Base-by-base conservation (phyloP, 2,888 invertebrate species). In the Ephialtes manifestator region DNA sequence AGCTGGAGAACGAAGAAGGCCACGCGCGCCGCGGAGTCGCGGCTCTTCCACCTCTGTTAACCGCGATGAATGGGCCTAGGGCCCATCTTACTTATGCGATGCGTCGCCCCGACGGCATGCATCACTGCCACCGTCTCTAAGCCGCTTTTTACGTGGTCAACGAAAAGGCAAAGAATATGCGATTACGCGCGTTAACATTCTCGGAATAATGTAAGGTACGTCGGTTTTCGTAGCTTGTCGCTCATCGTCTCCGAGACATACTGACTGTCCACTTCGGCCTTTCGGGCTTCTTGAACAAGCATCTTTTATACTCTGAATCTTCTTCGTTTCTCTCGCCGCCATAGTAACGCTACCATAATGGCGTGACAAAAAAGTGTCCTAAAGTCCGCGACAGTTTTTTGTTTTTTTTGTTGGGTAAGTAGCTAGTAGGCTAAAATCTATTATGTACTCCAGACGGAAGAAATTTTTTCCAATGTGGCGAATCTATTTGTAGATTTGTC, bases 181-280 rank as follows among this genome's bases (percentile, higher is more conserved):
- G 91, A 91, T 92, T 92, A 92, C 90, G 89, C 90, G 89, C 89
- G 90, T 92, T 92, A 91, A 92, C 92, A 92, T 92, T 92, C 92
- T 87, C 88, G 90, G 91, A 91, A 92, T 92, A 92, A 87, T 86
- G 82, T 80, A 20, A 39, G 63, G 68, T 71, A 70, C 65, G 81
- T 82, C 53, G 71, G 72, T 77, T 81, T 72, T 71, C 68, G 68
- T 68, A 60, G 65, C 68, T 68, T 71, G 79, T 81, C 77, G 81
- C 60, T 77, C 70, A 78, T 85, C 63, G 72, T 83, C 77, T 81
- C 55, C 2, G 55, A 55, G 24, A 81, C 55, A 55, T 55, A 71
- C 43, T 48, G 67, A 24, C 46, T 58, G 31, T 46, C 65, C 20
- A n/a, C 15, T 81, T 7, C 20, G 24, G 58, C 11, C 58, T 58